phyloP scores from a whole-genome alignment of 2,113 vertebrate species.

The Trinectes maculatus region DNA sequence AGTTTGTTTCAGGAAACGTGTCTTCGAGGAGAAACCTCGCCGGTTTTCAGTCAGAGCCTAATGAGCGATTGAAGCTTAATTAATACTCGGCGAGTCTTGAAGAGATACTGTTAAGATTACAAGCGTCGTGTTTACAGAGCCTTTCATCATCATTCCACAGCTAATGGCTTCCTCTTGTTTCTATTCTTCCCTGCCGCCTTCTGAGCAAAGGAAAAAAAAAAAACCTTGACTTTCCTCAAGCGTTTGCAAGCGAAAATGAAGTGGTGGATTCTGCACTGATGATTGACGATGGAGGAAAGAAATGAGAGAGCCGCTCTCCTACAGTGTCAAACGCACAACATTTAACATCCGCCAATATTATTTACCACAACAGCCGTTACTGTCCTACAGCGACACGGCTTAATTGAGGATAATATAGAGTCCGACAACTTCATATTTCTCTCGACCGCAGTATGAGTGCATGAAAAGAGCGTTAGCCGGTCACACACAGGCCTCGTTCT shows the following conservation, averaged over 20 bases:
- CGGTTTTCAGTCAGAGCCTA: conserved; percentile 34
- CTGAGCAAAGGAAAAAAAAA: conserved; percentile 3
- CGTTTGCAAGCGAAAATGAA: conserved; percentile 57
- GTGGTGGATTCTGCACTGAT: too few relatives aligned
- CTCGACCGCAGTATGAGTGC: neutral
- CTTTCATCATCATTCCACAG: conserved; percentile 51
- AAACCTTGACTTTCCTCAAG: conserved; percentile 1
- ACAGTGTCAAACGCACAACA: too few relatives aligned
- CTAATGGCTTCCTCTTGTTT: conserved; percentile 19
- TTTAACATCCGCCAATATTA: too few relatives aligned
- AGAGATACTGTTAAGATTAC: conserved; percentile 47
- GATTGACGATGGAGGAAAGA: too few relatives aligned
- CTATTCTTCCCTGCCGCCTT: conserved; percentile 26
- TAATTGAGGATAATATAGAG: too few relatives aligned
- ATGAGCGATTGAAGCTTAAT: conserved; percentile 69
- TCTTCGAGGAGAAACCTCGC: conserved; percentile 26
- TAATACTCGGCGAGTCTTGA: conserved; percentile 44
- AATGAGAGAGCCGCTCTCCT: too few relatives aligned
- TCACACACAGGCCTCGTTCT: conserved; percentile 9
- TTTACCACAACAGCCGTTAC: neutral
- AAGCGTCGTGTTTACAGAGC: conserved; percentile 49
- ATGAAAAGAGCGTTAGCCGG: conserved; percentile 2
- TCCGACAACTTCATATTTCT: neutral
- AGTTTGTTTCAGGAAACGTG: conserved; percentile 42
- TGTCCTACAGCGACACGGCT: too few relatives aligned